Percentiles rank a stretch among this genome's conserved stretches.
Evolutionary conservation across 1,140 invertebrate species (phyloP).

Genomic region (Lerema accius): DNA sequence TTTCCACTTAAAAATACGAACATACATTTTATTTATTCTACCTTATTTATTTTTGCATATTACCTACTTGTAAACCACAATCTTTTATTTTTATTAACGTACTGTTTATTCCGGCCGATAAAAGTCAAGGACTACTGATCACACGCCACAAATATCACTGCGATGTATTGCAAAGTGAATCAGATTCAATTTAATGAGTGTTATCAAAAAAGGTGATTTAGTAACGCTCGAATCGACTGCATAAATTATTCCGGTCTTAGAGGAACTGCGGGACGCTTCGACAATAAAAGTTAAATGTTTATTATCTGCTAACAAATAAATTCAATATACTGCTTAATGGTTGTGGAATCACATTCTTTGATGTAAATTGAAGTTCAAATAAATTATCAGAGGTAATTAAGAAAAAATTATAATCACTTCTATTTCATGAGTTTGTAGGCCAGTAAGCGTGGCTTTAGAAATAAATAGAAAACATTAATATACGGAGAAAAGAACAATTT

Average conservation of each 20-base stretch:
- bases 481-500: no score
- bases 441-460: no score
- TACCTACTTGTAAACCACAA: no score
- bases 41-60: no score
- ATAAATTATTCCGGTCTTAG: neutral
- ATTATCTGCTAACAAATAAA: slow-evolving; percentile 7
- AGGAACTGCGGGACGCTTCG: neutral
- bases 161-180: neutral
- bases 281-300: neutral
- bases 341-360: no score
- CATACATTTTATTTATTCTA: no score
- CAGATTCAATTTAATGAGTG: neutral
- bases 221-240: neutral
- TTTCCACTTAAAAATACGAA: neutral
- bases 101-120: neutral
- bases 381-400: no score
- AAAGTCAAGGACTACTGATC: neutral
- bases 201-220: slow-evolving; percentile 1
- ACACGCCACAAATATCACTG: neutral
- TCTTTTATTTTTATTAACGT: neutral
- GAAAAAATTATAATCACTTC: no score
- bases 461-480: no score
- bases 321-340: no score
- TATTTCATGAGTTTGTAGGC: no score
- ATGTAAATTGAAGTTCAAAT: no score